Evolutionary conservation across 2,888 invertebrate species (phyloP).

Genomic region (Melieria crassipennis): DNA sequence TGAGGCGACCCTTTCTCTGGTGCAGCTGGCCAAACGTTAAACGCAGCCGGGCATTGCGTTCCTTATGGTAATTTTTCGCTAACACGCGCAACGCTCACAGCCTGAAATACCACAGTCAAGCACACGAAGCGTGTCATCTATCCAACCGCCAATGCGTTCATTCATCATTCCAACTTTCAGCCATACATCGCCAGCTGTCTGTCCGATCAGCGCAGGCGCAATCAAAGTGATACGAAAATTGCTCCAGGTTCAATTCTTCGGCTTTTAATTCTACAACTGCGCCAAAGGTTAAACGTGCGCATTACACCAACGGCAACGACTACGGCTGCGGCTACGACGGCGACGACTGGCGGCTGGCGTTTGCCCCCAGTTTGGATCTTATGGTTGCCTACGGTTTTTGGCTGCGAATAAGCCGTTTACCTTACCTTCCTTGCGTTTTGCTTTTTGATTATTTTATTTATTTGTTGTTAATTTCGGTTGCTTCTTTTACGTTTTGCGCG

Average conservation of each 20-base stretch:
- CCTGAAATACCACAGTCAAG: conserved; percentile 19
- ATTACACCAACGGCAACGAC: conserved; percentile 53
- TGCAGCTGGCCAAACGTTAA: background rate
- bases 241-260: conserved; percentile 39
- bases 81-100: conserved; percentile 25
- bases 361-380: conserved; percentile 25
- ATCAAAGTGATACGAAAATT: conserved; percentile 63
- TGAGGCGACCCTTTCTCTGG: no score
- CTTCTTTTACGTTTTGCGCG: background rate
- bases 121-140: conserved; percentile 41
- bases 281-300: conserved; percentile 60
- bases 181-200: conserved; percentile 47
- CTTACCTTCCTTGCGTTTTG: conserved; percentile 20
- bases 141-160: conserved; percentile 32
- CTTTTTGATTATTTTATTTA: conserved; percentile 7
- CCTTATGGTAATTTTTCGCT: conserved; percentile 35
- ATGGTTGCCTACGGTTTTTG: conserved; percentile 20
- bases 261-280: conserved; percentile 41
- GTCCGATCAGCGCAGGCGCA: conserved; percentile 44
- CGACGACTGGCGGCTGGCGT: conserved; percentile 1
- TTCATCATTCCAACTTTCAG: conserved; percentile 24
- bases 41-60: conserved; percentile 27
- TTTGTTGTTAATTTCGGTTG: background rate
- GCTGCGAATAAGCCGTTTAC: background rate
- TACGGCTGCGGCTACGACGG: no score